A percentile compares a stretch with the other conserved stretches of the same genome.
Evolutionary conservation across 2,113 vertebrate genomes (phyloP).

Genomic region (Herpetotheres cachinnans): DNA sequence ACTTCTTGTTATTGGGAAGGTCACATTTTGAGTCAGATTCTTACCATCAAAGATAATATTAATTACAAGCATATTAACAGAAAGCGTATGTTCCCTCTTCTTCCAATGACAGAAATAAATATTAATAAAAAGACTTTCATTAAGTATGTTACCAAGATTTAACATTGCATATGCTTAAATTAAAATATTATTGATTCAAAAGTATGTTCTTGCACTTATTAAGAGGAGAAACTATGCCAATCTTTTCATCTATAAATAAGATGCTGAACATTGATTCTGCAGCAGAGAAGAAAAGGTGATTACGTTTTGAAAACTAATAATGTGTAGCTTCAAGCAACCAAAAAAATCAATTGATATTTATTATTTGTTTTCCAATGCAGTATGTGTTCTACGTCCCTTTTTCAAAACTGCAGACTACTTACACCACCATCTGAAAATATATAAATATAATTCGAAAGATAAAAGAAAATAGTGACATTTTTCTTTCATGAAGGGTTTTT

Average conservation of each 20-base stretch:
- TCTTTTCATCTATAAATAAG: neutral
- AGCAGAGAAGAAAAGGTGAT: neutral
- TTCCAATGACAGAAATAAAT: neutral
- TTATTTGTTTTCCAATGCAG: neutral
- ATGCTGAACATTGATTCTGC: neutral
- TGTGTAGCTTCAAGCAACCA: neutral
- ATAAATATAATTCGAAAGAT: neutral
- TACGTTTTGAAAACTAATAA: neutral
- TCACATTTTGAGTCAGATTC: neutral
- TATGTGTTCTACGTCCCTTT: neutral
- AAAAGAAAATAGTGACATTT: neutral
- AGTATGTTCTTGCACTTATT: neutral
- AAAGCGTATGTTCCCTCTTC: neutral
- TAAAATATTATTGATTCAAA: constrained; percentile 12
- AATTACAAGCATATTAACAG: neutral
- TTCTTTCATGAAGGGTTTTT: neutral
- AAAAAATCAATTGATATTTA: neutral
- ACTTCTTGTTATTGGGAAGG: neutral
- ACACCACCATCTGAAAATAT: neutral
- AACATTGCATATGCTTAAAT: neutral
- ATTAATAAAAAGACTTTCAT: neutral
- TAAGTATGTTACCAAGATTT: neutral
- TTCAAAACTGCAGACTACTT: neutral
- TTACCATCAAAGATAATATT: neutral
- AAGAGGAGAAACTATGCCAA: neutral